Evolutionary conservation across 2,888 invertebrate genomes (phyloP), one percentile per base, ranked within the genome.

Genomic region (Tenthredo distinguenda): DNA sequence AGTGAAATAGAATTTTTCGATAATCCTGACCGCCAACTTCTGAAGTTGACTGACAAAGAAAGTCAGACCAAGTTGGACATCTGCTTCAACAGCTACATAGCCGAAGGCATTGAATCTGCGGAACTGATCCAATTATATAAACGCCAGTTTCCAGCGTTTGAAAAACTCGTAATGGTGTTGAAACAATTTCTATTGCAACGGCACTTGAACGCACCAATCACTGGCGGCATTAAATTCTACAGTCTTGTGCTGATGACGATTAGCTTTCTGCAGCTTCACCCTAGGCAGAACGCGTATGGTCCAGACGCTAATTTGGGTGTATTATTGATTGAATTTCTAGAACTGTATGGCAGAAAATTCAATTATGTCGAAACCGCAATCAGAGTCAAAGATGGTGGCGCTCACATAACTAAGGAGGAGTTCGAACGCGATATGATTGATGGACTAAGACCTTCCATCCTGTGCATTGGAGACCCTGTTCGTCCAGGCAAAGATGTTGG

Each of bases 391-490:
- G 97, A 97, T 91, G 99, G 98, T 65, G 99, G 99, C 79, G 96
- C 97, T 85, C 99, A 99, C 93, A 97, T 99, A 90, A 97, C 98
- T 88, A 99, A 99, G 94, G 98, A 98, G 90, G 98, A 99, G 90
- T 96, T 98, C 92, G 98, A 98, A 94, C 96, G 97, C 93, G 98
- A 98, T 91, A 98, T 99, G 98, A 96, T 97, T 89, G 98, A 98
- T 94, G 99, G 99, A 0, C 98, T 99, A 94, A 95, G 99, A 79
- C 98, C 98, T 34, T 98, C 99, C 87, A 94, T 99, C 92, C 95
- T 99, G 88, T 99, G 99, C 93, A 99, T 99, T 90, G 99, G 99
- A 94, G 99, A 99, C 95, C 99, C 99, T 34, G 95, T 99, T 68
- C 98, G 98, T 87, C 96, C 98, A 21, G 98, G 97, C 88, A 99